A percentile compares a stretch with the other conserved stretches of the same genome.
Conservation (phyloP, 2,888 invertebrate genomes). For the Lithophane socia region DNA sequence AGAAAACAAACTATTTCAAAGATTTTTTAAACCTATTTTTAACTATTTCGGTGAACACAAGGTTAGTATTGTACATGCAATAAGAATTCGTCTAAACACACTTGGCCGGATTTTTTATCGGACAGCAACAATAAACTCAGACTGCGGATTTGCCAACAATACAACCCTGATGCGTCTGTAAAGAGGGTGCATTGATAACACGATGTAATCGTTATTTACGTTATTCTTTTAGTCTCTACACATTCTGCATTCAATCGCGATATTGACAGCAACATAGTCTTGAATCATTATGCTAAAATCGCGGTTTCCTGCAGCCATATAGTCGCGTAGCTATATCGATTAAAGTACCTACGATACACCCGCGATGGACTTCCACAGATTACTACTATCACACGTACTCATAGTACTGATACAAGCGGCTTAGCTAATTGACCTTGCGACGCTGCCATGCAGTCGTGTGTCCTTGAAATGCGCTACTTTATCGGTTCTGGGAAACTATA, state of each 20-base stretch:
- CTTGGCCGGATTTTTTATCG: conserved; percentile 23
- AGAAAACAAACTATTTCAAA: conserved; percentile 30
- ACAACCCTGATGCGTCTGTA: neutral
- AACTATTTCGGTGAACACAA: neutral
- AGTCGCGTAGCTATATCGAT: conserved; percentile 27
- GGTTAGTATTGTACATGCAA: conserved; percentile 16
- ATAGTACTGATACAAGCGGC: conserved; percentile 11
- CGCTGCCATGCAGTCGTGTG: conserved; percentile 49
- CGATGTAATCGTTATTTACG: neutral
- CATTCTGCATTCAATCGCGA: neutral
- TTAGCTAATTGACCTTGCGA: conserved; percentile 57
- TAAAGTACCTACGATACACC: conserved; percentile 19
- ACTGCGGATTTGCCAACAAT: conserved; percentile 29
- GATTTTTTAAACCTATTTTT: conserved; percentile 16
- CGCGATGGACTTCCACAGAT: conserved; percentile 32
- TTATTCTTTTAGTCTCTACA: neutral
- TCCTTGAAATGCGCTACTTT: conserved; percentile 51
- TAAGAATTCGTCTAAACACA: conserved; percentile 16
- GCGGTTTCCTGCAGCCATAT: conserved; percentile 24
- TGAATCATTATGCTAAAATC: conserved; percentile 10
- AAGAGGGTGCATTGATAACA: neutral
- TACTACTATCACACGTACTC: conserved; percentile 31
- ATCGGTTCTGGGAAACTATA: neutral
- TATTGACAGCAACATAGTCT: neutral
- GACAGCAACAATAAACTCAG: conserved; percentile 13